phyloP scores from a whole-genome alignment of 2,888 invertebrate species.

The Synanthedon tipuliformis region DNA sequence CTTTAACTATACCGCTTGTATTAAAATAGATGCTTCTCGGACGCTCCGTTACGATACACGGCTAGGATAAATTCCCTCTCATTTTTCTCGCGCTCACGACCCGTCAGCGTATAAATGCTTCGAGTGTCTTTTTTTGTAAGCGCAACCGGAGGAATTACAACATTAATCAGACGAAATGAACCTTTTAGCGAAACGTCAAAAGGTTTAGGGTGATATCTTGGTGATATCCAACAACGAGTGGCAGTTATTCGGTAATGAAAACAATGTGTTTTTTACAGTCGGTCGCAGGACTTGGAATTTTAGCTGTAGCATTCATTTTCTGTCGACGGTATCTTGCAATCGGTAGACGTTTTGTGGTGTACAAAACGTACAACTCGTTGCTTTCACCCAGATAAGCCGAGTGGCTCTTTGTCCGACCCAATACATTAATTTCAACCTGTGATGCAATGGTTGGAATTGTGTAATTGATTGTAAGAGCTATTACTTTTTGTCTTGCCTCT shows the following conservation, averaged over 20 bases:
- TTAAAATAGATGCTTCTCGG: slow-evolving; percentile 38
- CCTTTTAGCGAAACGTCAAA: slow-evolving; percentile 64
- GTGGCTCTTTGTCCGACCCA: slow-evolving; percentile 46
- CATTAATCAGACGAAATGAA: slow-evolving; percentile 63
- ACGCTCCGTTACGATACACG: slow-evolving; percentile 33
- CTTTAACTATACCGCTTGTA: slow-evolving; percentile 15
- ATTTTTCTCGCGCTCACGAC: slow-evolving; percentile 50
- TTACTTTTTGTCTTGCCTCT: slow-evolving; percentile 32
- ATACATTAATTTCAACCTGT: slow-evolving; percentile 50
- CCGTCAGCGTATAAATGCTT: slow-evolving; percentile 48
- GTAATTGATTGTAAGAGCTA: slow-evolving; percentile 49
- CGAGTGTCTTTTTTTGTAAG: slow-evolving; percentile 49
- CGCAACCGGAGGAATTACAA: slow-evolving; percentile 50
- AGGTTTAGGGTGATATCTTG: slow-evolving; percentile 49
- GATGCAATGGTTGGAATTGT: slow-evolving; percentile 43
- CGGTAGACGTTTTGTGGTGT: slow-evolving; percentile 29
- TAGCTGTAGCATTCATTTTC: no score
- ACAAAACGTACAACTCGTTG: slow-evolving; percentile 15
- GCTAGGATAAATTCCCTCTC: slow-evolving; percentile 45
- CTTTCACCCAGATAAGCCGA: slow-evolving; percentile 57
- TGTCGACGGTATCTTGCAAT: slow-evolving; percentile 18
- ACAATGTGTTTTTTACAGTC: slow-evolving; percentile 34
- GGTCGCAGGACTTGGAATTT: slow-evolving; percentile 5
- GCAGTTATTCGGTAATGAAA: slow-evolving; percentile 43
- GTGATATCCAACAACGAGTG: slow-evolving; percentile 45